Evolutionary conservation across 2,113 vertebrate genomes (phyloP), one percentile per base, ranked within the genome.

Genomic region (Antechinus stuartii): DNA sequence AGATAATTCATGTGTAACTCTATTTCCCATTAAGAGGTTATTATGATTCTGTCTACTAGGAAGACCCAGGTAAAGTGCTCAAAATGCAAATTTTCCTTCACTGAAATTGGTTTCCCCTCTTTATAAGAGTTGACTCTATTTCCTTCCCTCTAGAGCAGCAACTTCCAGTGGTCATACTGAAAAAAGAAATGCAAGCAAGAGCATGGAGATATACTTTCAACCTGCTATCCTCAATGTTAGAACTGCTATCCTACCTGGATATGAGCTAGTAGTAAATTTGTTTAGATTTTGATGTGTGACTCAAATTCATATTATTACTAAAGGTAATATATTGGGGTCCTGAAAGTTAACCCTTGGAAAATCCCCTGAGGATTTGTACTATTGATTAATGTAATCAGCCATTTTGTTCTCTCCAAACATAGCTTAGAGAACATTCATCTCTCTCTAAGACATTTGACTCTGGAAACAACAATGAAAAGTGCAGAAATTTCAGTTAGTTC

Each of bases 261-360:
- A 27, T 23, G 52, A 92, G 46, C 91, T 89, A 2, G 42, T 49
- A 93, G 54, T 95, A 92, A 95, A 46, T 50, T 84, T 53, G 56
- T 94, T 8, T 49, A 2, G 16, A 42, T 84, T 84, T 84, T 84
- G 35, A 84, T 84, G n/a, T 42, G n/a, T 84, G 35, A 84, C 42
- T 84, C 68, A n/a, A 76, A 76, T 76, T 42, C 68, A n/a, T 0
- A 84, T 84, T 42, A 84, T 84, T 84, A n/a, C 68, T 84, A 22
- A 16, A 76, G 68, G 68, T 76, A 76, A 16, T 42, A 42, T 16
- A 76, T 76, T 1, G 1, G 26, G 96, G 93, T 89, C 68, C 94
- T 96, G 49, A 93, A 96, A 95, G 10, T 5, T 8, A 94, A 52
- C 42, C 30, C 10, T 92, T 90, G 93, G 92, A 54, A 96, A 84